A percentile compares a stretch with the other conserved stretches of the same genome.
Evolutionary conservation across 2,888 invertebrate genomes (phyloP).

Genomic region (Acrobasis repandana): DNA sequence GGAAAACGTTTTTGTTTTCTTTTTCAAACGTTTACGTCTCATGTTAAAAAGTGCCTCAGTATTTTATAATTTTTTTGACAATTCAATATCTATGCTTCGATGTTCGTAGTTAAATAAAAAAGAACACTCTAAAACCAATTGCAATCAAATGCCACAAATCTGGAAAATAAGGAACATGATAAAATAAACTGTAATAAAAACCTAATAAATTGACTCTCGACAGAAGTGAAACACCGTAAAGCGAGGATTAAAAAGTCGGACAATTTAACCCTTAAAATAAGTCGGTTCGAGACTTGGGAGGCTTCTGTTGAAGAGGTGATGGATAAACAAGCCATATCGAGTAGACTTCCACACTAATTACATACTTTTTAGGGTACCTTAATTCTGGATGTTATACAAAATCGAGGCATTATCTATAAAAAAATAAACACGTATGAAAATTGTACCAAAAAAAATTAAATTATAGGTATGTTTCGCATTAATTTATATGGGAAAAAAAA

Average conservation of each 20-base stretch:
- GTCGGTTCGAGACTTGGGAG: slow-evolving; percentile 15
- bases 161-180: slow-evolving; percentile 6
- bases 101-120: no score
- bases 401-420: no score
- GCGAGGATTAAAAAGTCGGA: slow-evolving; percentile 8
- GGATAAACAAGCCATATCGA: slow-evolving; percentile 35
- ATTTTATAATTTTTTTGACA: no score
- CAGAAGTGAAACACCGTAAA: background rate
- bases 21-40: no score
- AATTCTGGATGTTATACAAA: no score
- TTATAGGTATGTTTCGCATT: no score
- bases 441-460: no score
- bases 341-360: slow-evolving; percentile 44
- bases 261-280: slow-evolving; percentile 17
- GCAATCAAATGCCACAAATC: background rate
- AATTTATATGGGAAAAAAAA: no score
- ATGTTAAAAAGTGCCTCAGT: no score
- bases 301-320: slow-evolving; percentile 30
- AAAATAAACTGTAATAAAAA: slow-evolving; percentile 15
- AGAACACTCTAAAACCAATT: background rate
- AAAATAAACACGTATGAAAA: no score
- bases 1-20: no score
- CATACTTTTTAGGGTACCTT: slow-evolving; percentile 40
- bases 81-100: no score
- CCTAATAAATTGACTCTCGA: slow-evolving; percentile 5